Evolutionary conservation across 1,140 invertebrate genomes (phyloP).

Genomic region (Caenorhabditis tropicalis): DNA sequence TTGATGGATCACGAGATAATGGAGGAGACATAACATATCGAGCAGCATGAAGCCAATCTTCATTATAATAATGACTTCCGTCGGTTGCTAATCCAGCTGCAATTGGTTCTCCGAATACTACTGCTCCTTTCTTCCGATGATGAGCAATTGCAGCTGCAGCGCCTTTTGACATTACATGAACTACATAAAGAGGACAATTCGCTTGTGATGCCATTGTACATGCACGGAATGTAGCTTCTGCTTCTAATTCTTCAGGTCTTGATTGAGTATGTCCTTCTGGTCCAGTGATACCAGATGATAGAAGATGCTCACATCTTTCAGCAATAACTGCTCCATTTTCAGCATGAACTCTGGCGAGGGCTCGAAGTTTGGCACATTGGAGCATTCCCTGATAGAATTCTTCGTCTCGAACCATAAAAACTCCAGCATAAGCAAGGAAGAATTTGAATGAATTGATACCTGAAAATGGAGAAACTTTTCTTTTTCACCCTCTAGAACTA

Average conservation of each 20-base stretch:
- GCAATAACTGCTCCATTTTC: constrained; percentile 94
- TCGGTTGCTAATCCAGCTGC: constrained; percentile 85
- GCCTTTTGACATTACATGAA: constrained; percentile 91
- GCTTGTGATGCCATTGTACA: constrained; percentile 91
- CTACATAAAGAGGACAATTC: constrained; percentile 89
- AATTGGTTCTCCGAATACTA: constrained; percentile 89
- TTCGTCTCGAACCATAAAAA: constrained; percentile 88
- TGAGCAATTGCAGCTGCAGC: constrained; percentile 82
- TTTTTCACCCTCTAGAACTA: constrained; percentile 73
- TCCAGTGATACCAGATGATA: constrained; percentile 85
- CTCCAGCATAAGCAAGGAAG: constrained; percentile 94
- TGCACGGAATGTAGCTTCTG: constrained; percentile 91
- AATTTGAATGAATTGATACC: constrained; percentile 98
- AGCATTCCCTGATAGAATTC: constrained; percentile 83
- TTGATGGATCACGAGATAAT: constrained; percentile 83
- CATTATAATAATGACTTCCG: constrained; percentile 81
- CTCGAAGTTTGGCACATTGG: constrained; percentile 76
- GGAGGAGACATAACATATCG: constrained; percentile 85
- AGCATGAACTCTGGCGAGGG: constrained; percentile 91
- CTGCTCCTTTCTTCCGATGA: constrained; percentile 77
- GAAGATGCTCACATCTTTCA: constrained; percentile 85
- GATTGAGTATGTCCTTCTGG: constrained; percentile 95
- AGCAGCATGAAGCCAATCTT: constrained; percentile 74
- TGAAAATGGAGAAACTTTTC: constrained; percentile 57
- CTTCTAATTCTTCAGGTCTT: constrained; percentile 85